Conservation (phyloP, 2,888 invertebrate species). For the Chloroclystis v-ata region DNA sequence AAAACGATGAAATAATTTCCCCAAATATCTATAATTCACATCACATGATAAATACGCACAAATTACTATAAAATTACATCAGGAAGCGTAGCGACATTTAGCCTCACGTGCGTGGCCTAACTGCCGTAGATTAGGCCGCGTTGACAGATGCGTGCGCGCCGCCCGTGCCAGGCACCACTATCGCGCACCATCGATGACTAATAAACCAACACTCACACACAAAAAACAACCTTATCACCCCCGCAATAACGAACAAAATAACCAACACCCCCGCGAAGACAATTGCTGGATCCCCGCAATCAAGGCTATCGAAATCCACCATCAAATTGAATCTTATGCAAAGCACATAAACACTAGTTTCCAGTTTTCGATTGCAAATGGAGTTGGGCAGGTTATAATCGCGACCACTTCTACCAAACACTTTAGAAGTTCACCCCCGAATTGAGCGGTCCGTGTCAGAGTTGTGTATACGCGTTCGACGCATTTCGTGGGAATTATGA, state of each 20-base stretch:
- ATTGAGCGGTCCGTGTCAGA: conserved; percentile 74
- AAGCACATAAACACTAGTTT: conserved; percentile 40
- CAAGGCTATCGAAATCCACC: conserved; percentile 44
- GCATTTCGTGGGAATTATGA: conserved; percentile 63
- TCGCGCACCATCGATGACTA: conserved; percentile 78
- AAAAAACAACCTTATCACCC: conserved; percentile 23
- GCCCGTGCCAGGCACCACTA: conserved; percentile 71
- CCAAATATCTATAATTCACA: conserved; percentile 58
- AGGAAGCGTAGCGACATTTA: conserved; percentile 71
- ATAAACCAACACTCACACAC: conserved; percentile 53
- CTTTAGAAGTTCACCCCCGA: conserved; percentile 69
- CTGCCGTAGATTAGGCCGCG: conserved; percentile 77
- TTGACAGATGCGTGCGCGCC: conserved; percentile 77
- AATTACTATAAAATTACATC: conserved; percentile 72
- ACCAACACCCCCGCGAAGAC: conserved; percentile 20
- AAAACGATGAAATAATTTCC: not conserved
- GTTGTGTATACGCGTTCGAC: conserved; percentile 56
- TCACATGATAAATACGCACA: conserved; percentile 76
- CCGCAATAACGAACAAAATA: conserved; percentile 21
- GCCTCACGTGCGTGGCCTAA: conserved; percentile 75
- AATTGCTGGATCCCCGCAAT: conserved; percentile 47
- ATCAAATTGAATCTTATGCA: conserved; percentile 39
- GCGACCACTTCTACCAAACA: conserved; percentile 74
- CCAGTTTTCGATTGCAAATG: conserved; percentile 10
- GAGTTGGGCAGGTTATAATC: conserved; percentile 54